Base-by-base conservation (phyloP, 2,888 invertebrate species). In the Euplagia quadripunctaria region DNA sequence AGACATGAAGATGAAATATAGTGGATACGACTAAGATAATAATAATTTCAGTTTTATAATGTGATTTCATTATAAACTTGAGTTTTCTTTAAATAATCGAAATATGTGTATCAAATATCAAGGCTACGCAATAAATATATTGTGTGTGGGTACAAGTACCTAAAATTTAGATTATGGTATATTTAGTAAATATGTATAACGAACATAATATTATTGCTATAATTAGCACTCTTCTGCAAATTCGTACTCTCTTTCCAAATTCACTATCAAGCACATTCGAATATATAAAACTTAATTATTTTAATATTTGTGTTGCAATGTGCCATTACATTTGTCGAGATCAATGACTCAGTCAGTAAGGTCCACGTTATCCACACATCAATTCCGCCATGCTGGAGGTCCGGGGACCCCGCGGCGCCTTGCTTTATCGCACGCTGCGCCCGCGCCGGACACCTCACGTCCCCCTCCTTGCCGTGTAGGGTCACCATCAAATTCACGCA, bases 401-500 rank as follows among this genome's bases (percentile, higher is more conserved):
- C 94, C 86, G 90, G 91, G 87, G 92, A 83, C 93, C 95, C 95
- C 95, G 95, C 93, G 94, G 95, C 94, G 95, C 92, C 88, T 90
- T 94, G 95, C 93, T 95, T 94, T 94, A 95, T 95, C 94, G 94
- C 95, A 93, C 92, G 94, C 94, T 92, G 94, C 92, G 94, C 94
- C 85, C 89, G 91, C 92, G 91, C 88, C 91, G 92, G 91, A 92
- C 94, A 93, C 93, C 93, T 92, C 93, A 86, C 91, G 86, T 87
- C 87, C 90, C 87, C 87, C 90, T 79, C 84, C 75, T 80, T 78
- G 77, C 86, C 83, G 81, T 75, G 85, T 89, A 90, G 89, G 90
- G 88, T 84, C 84, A 82, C 89, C 90, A 90, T 82, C 79, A 78
- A 77, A 79, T 76, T 73, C 63, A 78, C 85, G 68, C 76, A 73